These are phyloP conservation scores for Leucoraja ocellata DNA, from an alignment of 2,797 vertebrate genomes.

Conservation along the genomic window DNA sequence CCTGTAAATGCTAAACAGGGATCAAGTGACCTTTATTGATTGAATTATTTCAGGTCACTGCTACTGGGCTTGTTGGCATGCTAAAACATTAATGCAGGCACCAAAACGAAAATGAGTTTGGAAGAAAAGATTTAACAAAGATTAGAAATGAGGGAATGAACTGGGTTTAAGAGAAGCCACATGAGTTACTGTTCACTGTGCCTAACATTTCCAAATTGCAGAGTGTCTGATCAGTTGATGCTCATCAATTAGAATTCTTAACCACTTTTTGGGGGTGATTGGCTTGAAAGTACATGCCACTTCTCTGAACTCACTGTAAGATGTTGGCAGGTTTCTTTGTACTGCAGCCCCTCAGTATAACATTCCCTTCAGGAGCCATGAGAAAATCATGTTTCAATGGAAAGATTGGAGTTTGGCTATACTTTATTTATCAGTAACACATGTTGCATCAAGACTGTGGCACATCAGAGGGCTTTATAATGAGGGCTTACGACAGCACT, in stretches of 20 bases:
- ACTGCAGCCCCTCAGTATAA: background rate
- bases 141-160: background rate
- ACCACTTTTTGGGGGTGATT: background rate
- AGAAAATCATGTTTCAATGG: slow-evolving; percentile 10
- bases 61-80: background rate
- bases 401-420: background rate
- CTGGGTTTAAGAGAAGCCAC: slow-evolving; percentile 9
- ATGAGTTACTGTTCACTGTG: slow-evolving; percentile 4
- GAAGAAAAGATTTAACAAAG: background rate
- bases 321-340: slow-evolving; percentile 25
- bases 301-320: slow-evolving; percentile 16
- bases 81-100: slow-evolving; percentile 15
- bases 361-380: slow-evolving; percentile 15
- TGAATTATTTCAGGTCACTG: slow-evolving; percentile 32
- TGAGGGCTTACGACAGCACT: background rate
- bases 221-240: background rate
- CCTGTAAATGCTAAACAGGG: slow-evolving; percentile 63
- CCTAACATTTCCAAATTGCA: background rate
- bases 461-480: slow-evolving; percentile 24
- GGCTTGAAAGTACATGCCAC: slow-evolving; percentile 11
- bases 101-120: slow-evolving; percentile 3
- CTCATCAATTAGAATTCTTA: slow-evolving; percentile 18
- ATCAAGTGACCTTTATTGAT: slow-evolving; percentile 59
- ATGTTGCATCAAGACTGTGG: background rate
- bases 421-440: slow-evolving; percentile 20